Percentiles rank a stretch among this genome's conserved stretches.
These are phyloP conservation scores for Plagodis dolabraria DNA, from an alignment of 2,888 invertebrate genomes.

Conservation along the genomic window DNA sequence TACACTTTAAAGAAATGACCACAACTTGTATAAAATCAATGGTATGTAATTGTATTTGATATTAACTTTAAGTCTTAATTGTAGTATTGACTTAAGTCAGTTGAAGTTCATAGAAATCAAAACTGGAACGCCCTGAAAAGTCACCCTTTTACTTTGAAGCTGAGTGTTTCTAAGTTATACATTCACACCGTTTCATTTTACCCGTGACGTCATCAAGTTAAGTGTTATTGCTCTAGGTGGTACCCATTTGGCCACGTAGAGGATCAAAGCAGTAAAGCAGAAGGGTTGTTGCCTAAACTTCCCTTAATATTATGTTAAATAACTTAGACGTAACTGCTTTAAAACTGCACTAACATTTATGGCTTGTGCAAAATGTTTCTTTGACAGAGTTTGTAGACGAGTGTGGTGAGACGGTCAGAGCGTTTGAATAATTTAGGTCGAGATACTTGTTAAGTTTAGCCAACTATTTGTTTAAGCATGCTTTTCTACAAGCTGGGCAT, in stretches of 20 bases:
- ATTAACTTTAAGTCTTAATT: no score
- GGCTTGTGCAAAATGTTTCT: slow-evolving; percentile 15
- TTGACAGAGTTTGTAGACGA: slow-evolving; percentile 9
- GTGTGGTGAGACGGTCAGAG: neutral
- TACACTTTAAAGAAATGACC: no score
- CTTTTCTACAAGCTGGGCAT: no score
- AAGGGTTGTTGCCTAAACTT: slow-evolving; percentile 14
- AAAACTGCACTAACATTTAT: slow-evolving; percentile 23
- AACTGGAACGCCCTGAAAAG: slow-evolving; percentile 9
- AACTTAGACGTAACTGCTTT: slow-evolving; percentile 20
- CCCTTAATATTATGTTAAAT: slow-evolving; percentile 16
- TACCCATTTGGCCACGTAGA: slow-evolving; percentile 19
- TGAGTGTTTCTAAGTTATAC: slow-evolving; percentile 28
- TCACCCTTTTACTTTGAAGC: slow-evolving; percentile 14
- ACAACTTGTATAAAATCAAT: no score
- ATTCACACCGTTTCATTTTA: slow-evolving; percentile 29
- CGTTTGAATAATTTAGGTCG: neutral
- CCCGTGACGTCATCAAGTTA: slow-evolving; percentile 29
- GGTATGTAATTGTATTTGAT: neutral
- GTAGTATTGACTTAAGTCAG: neutral
- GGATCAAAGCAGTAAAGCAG: slow-evolving; percentile 23
- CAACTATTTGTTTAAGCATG: no score
- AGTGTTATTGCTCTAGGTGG: slow-evolving; percentile 28
- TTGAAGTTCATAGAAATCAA: neutral
- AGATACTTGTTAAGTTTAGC: neutral